phyloP scores from a whole-genome alignment of 2,797 vertebrate species.

The Darevskia nairensis region DNA sequence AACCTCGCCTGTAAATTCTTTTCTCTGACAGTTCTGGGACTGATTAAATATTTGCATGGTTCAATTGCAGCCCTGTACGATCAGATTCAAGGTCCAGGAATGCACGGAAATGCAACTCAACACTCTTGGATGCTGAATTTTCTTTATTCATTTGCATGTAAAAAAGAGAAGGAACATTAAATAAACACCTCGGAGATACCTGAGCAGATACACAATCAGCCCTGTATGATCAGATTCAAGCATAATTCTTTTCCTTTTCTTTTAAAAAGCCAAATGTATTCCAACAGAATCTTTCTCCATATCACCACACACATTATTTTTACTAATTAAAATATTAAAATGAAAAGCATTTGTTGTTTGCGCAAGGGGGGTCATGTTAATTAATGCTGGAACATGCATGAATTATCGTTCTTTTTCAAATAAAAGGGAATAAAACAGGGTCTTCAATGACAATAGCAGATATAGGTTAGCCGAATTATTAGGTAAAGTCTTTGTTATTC shows the following conservation, averaged over 20 bases:
- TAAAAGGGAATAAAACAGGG: slow-evolving; percentile 21
- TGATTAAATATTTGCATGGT: slow-evolving; percentile 70
- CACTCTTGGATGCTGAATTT: not conserved
- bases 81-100: slow-evolving; percentile 44
- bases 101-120: slow-evolving; percentile 46
- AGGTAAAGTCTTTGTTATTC: not conserved
- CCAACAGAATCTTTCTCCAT: slow-evolving; percentile 49
- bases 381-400: slow-evolving; percentile 12
- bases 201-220: slow-evolving; percentile 35
- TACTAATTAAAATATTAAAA: slow-evolving; percentile 58
- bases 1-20: slow-evolving; percentile 58
- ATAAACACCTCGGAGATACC: not conserved
- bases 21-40: slow-evolving; percentile 54
- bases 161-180: slow-evolving; percentile 29
- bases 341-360: slow-evolving; percentile 26
- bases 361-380: slow-evolving; percentile 1
- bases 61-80: slow-evolving; percentile 55
- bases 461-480: not conserved
- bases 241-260: slow-evolving; percentile 45
- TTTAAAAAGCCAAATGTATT: slow-evolving; percentile 41
- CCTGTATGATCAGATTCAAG: not conserved
- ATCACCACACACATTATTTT: slow-evolving; percentile 48
- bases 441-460: not conserved
- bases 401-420: slow-evolving; percentile 28
- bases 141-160: slow-evolving; percentile 37